A percentile compares a stretch with the other conserved stretches of the same genome.
phyloP scores from a whole-genome alignment of 2,797 vertebrate species.

The Myotis findleyi region DNA sequence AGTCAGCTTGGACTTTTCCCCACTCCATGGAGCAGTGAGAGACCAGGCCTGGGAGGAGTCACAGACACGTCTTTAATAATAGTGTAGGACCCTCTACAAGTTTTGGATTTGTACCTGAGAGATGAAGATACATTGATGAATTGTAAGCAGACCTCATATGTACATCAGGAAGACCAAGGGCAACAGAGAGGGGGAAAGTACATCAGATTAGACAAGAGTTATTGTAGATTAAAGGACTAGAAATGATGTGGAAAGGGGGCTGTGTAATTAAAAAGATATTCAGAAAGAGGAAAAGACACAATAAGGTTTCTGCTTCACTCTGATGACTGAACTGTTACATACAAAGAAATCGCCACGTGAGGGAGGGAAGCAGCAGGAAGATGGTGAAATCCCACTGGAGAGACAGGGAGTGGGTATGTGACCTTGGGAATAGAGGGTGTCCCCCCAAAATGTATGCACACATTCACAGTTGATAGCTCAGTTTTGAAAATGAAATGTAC shows the following conservation, averaged over 20 bases:
- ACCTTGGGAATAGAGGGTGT: not conserved
- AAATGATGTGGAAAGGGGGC: not conserved
- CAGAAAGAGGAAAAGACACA: not conserved
- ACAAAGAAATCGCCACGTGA: not conserved
- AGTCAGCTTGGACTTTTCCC: not conserved
- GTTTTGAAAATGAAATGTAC: too few relatives aligned
- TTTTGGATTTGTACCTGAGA: not conserved
- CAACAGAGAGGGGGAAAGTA: not conserved
- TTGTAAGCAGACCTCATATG: not conserved
- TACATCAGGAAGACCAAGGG: not conserved
- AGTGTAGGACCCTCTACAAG: fast-evolving
- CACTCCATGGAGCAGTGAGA: not conserved
- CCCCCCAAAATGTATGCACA: too few relatives aligned
- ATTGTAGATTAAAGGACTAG: not conserved
- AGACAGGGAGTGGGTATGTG: fast-evolving
- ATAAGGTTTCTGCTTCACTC: not conserved
- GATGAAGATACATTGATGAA: not conserved
- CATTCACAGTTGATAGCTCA: too few relatives aligned
- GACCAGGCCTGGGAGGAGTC: fast-evolving
- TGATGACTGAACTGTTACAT: not conserved
- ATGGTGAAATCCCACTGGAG: too few relatives aligned
- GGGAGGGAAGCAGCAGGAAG: not conserved
- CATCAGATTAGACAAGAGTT: not conserved
- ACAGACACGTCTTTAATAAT: not conserved
- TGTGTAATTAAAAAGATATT: not conserved